phyloP scores from a whole-genome alignment of 92 coral and sea anemone genomes.

The Phenganax stokvisi region DNA sequence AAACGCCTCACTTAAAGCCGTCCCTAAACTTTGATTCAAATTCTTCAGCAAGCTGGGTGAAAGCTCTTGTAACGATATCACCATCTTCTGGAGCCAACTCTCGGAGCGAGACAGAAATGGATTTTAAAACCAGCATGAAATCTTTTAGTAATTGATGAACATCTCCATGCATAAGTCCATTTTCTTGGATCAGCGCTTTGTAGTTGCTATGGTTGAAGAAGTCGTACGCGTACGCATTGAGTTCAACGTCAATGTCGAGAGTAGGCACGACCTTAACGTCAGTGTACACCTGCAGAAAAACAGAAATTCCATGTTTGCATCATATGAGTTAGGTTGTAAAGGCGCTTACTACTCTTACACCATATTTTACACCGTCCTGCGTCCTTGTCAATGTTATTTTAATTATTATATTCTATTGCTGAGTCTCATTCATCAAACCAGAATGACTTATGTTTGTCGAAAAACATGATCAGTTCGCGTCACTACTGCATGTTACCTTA shows the following conservation, averaged over 20 bases:
- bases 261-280: slow-evolving; percentile 58
- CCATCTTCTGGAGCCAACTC: slow-evolving; percentile 39
- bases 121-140: slow-evolving; percentile 45
- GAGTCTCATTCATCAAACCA: too few relatives aligned
- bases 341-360: too few relatives aligned
- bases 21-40: slow-evolving; percentile 28
- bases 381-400: too few relatives aligned
- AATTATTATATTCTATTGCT: too few relatives aligned
- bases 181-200: slow-evolving; percentile 43
- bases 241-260: slow-evolving; percentile 23
- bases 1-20: neutral
- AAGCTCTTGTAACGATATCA: slow-evolving; percentile 50
- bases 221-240: slow-evolving; percentile 68
- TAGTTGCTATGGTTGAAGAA: slow-evolving; percentile 61
- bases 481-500: too few relatives aligned
- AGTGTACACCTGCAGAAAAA: slow-evolving; percentile 51
- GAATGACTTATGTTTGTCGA: too few relatives aligned
- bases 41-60: slow-evolving; percentile 50
- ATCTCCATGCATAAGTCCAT: slow-evolving; percentile 53
- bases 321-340: too few relatives aligned
- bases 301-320: neutral
- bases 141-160: slow-evolving; percentile 50
- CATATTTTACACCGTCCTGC: too few relatives aligned
- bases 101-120: slow-evolving; percentile 40
- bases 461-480: too few relatives aligned